Conservation (phyloP, 2,113 vertebrate species). For the Ardeotis arabs region DNA sequence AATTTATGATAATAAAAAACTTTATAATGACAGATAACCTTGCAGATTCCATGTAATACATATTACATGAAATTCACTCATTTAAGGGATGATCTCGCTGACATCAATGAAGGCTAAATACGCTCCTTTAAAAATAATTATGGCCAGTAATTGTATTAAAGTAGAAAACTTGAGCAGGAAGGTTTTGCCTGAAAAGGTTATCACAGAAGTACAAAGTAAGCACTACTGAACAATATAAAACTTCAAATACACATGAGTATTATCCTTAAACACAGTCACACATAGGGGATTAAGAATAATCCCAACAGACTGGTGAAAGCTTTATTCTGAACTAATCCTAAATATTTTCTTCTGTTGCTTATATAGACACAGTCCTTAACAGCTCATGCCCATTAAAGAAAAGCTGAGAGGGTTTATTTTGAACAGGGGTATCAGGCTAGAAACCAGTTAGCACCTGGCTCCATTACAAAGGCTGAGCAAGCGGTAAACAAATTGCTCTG, state of each 20-base stretch:
- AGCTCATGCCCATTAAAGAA: background rate
- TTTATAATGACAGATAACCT: background rate
- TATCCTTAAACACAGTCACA: background rate
- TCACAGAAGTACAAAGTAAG: background rate
- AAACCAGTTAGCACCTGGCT: background rate
- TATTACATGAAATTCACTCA: background rate
- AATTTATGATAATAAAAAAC: background rate
- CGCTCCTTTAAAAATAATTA: background rate
- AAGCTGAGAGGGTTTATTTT: background rate
- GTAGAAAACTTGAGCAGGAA: background rate
- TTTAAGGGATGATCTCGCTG: background rate
- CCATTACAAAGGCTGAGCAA: background rate
- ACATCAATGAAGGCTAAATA: background rate
- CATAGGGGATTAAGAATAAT: background rate
- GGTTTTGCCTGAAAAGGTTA: background rate
- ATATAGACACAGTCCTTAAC: background rate
- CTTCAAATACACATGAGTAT: background rate
- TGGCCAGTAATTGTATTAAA: background rate
- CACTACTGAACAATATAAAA: background rate
- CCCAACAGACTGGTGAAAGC: background rate
- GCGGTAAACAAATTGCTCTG: background rate
- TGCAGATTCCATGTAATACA: background rate
- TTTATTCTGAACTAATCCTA: background rate
- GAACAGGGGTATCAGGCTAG: background rate
- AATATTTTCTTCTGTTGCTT: background rate